Conservation (phyloP, 2,797 vertebrate species). For the Malurus splendens region DNA sequence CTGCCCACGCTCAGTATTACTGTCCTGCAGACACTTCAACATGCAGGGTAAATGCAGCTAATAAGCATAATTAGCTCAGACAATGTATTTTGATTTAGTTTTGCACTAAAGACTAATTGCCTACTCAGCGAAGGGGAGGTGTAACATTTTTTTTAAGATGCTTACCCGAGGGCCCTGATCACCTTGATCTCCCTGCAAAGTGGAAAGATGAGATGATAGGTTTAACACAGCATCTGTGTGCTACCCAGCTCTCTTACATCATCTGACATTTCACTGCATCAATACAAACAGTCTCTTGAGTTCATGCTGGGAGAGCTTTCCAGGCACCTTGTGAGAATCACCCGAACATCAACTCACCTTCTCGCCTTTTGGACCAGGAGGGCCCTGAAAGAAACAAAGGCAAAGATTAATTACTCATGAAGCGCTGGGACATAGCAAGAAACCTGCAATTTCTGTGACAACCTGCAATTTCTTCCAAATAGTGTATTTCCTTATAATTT, state of each 20-base stretch:
- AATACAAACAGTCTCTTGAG: conserved; percentile 34
- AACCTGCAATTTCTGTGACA: not conserved
- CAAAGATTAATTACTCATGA: not conserved
- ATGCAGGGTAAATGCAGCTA: conserved; percentile 66
- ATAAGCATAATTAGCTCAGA: conserved; percentile 64
- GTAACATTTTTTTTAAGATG: conserved; percentile 73
- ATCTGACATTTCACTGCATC: conserved; percentile 53
- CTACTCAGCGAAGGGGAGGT: conserved; percentile 55
- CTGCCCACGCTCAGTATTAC: not conserved
- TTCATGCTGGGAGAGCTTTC: conserved; percentile 50
- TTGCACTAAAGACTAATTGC: conserved; percentile 52
- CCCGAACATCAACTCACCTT: conserved; percentile 81
- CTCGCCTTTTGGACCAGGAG: conserved; percentile 91
- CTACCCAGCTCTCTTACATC: conserved; percentile 56
- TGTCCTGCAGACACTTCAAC: conserved; percentile 63
- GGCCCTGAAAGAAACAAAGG: conserved; percentile 77
- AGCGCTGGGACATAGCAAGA: not conserved
- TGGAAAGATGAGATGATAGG: conserved; percentile 72
- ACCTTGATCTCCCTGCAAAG: conserved; percentile 96
- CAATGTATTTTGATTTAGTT: conserved; percentile 50
- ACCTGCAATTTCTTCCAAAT: not conserved
- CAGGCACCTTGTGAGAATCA: not conserved
- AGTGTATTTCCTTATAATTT: not conserved
- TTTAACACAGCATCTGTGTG: conserved; percentile 67
- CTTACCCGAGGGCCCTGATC: conserved; percentile 99